Evolutionary conservation across 2,888 invertebrate species (phyloP).

Genomic region (Pristionchus fissidentatus): DNA sequence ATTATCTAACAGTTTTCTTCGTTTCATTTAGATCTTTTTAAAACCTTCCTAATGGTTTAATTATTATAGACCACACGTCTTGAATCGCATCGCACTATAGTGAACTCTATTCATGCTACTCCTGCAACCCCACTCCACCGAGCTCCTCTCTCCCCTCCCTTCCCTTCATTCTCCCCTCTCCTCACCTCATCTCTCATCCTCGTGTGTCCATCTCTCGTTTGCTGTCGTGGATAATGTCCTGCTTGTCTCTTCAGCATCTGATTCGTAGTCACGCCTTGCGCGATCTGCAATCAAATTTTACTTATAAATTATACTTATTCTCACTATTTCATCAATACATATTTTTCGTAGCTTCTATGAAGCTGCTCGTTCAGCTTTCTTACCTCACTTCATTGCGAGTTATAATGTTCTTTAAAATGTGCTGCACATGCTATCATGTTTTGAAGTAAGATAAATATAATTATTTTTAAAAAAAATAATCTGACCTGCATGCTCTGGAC

Average conservation of each 20-base stretch:
- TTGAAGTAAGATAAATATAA: too few species aligned
- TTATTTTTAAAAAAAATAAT: too few species aligned
- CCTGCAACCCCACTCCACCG: too few species aligned
- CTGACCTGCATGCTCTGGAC: constrained; percentile 58
- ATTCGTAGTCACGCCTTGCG: constrained; percentile 45
- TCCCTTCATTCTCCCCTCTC: neutral
- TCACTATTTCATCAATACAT: neutral
- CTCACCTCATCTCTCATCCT: constrained; percentile 46
- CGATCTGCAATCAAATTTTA: constrained; percentile 27
- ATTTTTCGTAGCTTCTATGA: neutral
- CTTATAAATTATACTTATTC: neutral
- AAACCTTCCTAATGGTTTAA: too few species aligned
- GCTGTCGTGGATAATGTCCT: neutral
- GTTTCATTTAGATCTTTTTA: neutral
- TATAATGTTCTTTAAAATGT: too few species aligned
- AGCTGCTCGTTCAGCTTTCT: neutral
- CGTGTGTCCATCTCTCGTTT: neutral
- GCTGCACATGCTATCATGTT: too few species aligned
- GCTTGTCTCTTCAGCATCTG: constrained; percentile 35
- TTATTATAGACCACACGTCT: too few species aligned
- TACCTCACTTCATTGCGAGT: too few species aligned
- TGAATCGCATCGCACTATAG: too few species aligned
- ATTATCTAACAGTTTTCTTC: too few species aligned
- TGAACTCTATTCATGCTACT: too few species aligned
- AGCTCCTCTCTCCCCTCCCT: neutral